phyloP scores from a whole-genome alignment of 1,140 invertebrate genomes.

The Proales similis region DNA sequence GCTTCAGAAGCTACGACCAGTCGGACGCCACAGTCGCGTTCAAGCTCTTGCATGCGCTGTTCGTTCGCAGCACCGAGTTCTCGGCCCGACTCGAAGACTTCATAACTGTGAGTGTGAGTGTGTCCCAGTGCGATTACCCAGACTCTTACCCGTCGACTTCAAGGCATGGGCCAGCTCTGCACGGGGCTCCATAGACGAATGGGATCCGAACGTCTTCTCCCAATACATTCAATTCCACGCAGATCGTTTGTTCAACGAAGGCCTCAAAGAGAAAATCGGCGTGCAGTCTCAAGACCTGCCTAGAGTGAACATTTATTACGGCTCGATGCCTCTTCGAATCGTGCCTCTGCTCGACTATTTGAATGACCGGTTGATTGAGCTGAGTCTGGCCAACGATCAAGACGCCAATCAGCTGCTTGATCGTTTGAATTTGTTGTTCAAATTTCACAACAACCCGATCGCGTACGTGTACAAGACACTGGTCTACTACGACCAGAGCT shows the following conservation, averaged over 20 bases:
- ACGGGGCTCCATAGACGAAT: conserved; percentile 12
- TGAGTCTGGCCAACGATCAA: not conserved
- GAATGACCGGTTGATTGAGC: conserved; percentile 15
- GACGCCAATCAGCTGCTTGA: conserved; percentile 18
- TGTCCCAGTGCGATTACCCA: not conserved
- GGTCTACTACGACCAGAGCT: conserved; percentile 31
- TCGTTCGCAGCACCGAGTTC: conserved; percentile 8
- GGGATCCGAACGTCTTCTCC: conserved; percentile 13
- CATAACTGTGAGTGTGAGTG: conserved; percentile 9
- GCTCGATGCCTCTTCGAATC: not conserved
- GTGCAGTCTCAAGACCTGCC: conserved; percentile 1
- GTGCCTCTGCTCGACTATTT: conserved; percentile 27
- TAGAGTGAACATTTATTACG: conserved; percentile 35
- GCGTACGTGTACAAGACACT: conserved; percentile 29
- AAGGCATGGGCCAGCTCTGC: not conserved
- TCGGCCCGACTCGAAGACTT: conserved; percentile 2
- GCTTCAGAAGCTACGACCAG: conserved; percentile 12
- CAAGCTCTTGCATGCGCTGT: conserved; percentile 8
- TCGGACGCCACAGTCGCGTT: conserved; percentile 5
- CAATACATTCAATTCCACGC: conserved; percentile 32
- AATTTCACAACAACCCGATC: conserved; percentile 25
- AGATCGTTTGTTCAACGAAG: conserved; percentile 12
- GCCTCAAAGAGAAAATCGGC: conserved; percentile 15
- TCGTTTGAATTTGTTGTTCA: conserved; percentile 28
- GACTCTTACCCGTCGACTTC: conserved; percentile 7